Evolutionary conservation across 2,888 invertebrate genomes (phyloP).

Genomic region (Drymonia ruficornis): DNA sequence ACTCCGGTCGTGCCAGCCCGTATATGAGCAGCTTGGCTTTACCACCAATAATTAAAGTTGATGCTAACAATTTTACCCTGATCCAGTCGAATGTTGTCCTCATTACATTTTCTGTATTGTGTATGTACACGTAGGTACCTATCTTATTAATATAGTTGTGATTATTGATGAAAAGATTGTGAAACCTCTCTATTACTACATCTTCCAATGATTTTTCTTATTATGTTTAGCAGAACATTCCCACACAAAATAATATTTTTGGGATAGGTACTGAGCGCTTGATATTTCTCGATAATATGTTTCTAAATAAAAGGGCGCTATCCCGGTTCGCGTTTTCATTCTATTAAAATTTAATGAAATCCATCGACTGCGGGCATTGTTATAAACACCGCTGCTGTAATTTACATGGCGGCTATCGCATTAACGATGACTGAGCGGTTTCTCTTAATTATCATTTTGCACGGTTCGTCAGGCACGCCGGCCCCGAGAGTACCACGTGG

Average conservation of each 20-base stretch:
- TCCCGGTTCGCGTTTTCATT: slow-evolving; percentile 51
- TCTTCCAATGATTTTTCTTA: too few relatives aligned
- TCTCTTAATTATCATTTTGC: slow-evolving; percentile 84
- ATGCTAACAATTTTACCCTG: too few relatives aligned
- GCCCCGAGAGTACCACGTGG: slow-evolving; percentile 39
- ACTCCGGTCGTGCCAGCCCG: too few relatives aligned
- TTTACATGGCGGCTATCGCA: slow-evolving; percentile 79
- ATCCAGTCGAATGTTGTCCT: too few relatives aligned
- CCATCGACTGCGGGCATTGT: slow-evolving; percentile 71
- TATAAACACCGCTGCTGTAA: slow-evolving; percentile 70
- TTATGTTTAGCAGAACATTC: too few relatives aligned
- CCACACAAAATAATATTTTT: too few relatives aligned
- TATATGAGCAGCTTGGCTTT: too few relatives aligned
- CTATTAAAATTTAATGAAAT: slow-evolving; percentile 73
- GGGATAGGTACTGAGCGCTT: too few relatives aligned
- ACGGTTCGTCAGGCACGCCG: slow-evolving; percentile 78
- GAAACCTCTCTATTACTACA: too few relatives aligned
- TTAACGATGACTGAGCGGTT: slow-evolving; percentile 83
- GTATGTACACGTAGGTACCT: too few relatives aligned
- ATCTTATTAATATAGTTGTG: not conserved
- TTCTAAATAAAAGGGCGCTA: not conserved
- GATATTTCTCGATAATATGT: too few relatives aligned
- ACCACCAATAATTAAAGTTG: too few relatives aligned
- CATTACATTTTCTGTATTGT: not conserved
- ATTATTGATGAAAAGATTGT: not conserved